Base-by-base conservation (phyloP, 2,888 invertebrate species). In the Lysandra coridon region DNA sequence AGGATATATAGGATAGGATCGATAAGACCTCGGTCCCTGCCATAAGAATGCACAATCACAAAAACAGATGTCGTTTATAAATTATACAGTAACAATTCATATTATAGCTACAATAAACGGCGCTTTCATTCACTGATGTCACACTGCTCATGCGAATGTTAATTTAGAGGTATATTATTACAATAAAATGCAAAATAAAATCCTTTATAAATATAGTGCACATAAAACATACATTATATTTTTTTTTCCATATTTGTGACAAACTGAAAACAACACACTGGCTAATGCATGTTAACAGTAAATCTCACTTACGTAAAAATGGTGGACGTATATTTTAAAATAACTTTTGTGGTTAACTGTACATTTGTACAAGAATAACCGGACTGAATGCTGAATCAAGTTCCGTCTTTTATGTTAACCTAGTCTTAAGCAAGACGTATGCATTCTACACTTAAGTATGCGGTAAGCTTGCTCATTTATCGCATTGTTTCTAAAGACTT, bases 331-430 rank as follows among this genome's bases (percentile, higher is more conserved):
- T 64, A 23, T 62, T 23, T 62, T 62, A 62, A 23, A 62, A 30
- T 64, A 64, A 30, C 12, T 23, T 64, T 30, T 64, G 64, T 30
- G 23, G 10, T 1, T 30, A 64, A 64, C 64, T 64, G 64, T 64
- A 64, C 64, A 30, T 30, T 30, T 64, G 64, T 64, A 64, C 30
- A 30, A 64, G 64, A 30, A 64, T 64, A 30, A 64, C 64, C 64
- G 30, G 23, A 30, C 64, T 64, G 12, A 64, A 64, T 64, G 30
- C 64, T 64, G 62, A 62, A 62, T 62, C 30, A 30, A 23, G 64
- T 30, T 64, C 7, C 30, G 64, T 64, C 23, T 64, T 64, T 64
- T 64, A 64, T 64, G 30, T 64, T 64, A 64, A 64, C 64, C 23
- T 17, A 57, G 57, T 57, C 57, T 57, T 10, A 64, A 64, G 30